A percentile compares a stretch with the other conserved stretches of the same genome.
Conservation (phyloP, 2,888 invertebrate species). For the Anticlea derivata region DNA sequence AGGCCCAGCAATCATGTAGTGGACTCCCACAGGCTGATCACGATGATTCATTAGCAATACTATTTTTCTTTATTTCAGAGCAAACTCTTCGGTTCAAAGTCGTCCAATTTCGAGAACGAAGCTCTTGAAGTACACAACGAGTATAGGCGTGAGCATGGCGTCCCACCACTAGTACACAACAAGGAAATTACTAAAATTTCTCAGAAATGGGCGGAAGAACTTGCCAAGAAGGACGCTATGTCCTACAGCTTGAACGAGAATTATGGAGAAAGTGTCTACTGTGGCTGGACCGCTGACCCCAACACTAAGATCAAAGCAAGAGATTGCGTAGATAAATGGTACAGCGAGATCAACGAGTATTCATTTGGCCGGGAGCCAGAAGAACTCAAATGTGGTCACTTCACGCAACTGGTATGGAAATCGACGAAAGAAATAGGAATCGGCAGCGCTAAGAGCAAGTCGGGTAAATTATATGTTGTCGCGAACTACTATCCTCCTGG, state of each 20-base stretch:
- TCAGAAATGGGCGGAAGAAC: conserved; percentile 88
- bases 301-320: conserved; percentile 86
- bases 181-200: conserved; percentile 86
- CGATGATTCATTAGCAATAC: too few relatives aligned
- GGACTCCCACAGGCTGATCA: too few relatives aligned
- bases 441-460: conserved; percentile 88
- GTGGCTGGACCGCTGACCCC: conserved; percentile 87
- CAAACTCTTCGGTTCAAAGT: conserved; percentile 68
- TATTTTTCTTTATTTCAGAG: conserved; percentile 55
- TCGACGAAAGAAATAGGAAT: conserved; percentile 89
- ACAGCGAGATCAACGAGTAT: conserved; percentile 88
- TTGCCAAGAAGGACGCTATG: conserved; percentile 86
- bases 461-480: conserved; percentile 92
- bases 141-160: conserved; percentile 73
- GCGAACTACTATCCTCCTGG: conserved; percentile 94
- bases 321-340: conserved; percentile 90
- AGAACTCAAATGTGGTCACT: conserved; percentile 85
- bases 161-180: conserved; percentile 77
- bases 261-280: conserved; percentile 89
- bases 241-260: conserved; percentile 86
- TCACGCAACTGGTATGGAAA: conserved; percentile 94
- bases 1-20: too few relatives aligned
- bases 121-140: conserved; percentile 73
- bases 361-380: conserved; percentile 87
- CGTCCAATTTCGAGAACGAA: conserved; percentile 71